These are phyloP conservation scores for Notechis scutatus DNA, from an alignment of 2,113 vertebrate species.

Conservation along the genomic window DNA sequence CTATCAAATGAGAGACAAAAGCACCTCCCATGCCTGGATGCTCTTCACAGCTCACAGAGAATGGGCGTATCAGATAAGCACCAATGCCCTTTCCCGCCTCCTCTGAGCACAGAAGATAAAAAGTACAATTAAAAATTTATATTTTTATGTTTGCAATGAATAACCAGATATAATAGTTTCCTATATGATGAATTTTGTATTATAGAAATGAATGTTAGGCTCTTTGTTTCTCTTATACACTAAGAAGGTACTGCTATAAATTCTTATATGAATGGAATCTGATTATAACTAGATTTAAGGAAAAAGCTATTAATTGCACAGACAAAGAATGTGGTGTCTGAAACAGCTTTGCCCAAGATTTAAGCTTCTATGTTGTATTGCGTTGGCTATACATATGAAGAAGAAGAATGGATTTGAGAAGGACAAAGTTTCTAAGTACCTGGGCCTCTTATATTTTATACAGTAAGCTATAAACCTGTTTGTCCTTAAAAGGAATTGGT, in stretches of 20 bases:
- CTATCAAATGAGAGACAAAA: no score
- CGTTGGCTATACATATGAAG: neutral
- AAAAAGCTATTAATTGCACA: conserved; percentile 2
- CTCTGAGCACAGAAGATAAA: neutral
- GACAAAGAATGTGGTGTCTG: neutral
- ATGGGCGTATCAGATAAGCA: no score
- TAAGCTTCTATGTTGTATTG: neutral
- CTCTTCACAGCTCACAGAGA: no score
- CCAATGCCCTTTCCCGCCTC: no score
- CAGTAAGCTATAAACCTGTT: conserved; percentile 2
- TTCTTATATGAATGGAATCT: neutral
- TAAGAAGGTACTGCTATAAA: neutral
- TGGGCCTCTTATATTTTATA: neutral
- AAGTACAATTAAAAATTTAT: neutral
- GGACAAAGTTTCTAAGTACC: neutral
- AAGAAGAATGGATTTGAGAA: conserved; percentile 10
- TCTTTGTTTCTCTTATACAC: neutral
- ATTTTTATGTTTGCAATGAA: neutral
- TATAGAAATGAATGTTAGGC: neutral
- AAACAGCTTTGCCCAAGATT: neutral
- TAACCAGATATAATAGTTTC: neutral
- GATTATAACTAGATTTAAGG: neutral
- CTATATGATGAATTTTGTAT: neutral
- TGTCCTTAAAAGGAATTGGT: conserved; percentile 1
- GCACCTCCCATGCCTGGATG: no score